These are phyloP conservation scores for Agrilus biguttatus DNA, from an alignment of 2,888 invertebrate genomes.

Conservation along the genomic window DNA sequence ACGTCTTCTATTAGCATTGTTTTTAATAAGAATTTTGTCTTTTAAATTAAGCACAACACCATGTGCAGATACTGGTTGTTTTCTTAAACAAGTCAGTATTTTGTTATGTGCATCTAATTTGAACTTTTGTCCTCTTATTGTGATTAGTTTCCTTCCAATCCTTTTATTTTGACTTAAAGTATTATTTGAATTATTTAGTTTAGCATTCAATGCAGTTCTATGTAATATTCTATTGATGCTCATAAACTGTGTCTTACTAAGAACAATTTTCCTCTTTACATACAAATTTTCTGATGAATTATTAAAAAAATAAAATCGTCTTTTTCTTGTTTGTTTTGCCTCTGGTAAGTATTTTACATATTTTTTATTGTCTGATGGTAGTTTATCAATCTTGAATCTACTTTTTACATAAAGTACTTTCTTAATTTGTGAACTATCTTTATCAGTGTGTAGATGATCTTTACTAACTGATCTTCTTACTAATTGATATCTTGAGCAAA, in stretches of 20 bases:
- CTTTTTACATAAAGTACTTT: constrained; percentile 1
- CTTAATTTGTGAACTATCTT: constrained; percentile 1
- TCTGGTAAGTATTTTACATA: constrained; percentile 1
- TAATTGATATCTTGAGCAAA: no score
- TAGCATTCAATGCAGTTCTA: constrained; percentile 18
- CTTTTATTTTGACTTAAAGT: neutral
- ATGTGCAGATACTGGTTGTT: constrained; percentile 3
- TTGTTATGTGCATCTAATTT: constrained; percentile 10
- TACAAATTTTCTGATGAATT: constrained; percentile 15
- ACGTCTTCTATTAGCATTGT: neutral
- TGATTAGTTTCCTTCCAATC: constrained; percentile 6
- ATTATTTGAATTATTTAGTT: neutral
- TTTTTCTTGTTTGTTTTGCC: neutral
- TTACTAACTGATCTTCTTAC: neutral
- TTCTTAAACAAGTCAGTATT: constrained; percentile 7
- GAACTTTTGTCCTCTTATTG: constrained; percentile 9
- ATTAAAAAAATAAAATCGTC: neutral
- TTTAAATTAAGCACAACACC: constrained; percentile 4
- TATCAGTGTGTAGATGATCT: neutral
- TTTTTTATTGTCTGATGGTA: neutral
- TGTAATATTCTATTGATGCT: constrained; percentile 22
- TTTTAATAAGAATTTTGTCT: constrained; percentile 6
- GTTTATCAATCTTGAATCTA: constrained; percentile 21
- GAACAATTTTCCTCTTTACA: constrained; percentile 9
- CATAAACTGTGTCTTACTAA: constrained; percentile 13